phyloP scores from a whole-genome alignment of 2,113 vertebrate genomes.

The Siniperca chuatsi region DNA sequence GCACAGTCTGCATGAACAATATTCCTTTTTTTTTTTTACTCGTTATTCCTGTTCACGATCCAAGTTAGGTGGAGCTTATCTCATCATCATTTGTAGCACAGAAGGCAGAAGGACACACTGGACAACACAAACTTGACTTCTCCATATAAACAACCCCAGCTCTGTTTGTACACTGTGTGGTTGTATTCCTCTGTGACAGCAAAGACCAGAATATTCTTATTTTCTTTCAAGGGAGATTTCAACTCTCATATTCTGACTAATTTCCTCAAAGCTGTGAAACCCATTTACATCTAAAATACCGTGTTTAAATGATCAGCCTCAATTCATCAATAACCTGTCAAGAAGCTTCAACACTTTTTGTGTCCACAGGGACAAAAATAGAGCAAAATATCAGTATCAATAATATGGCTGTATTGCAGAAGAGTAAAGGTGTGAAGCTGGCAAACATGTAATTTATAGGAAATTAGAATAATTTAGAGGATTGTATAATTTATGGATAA shows the following conservation, averaged over 20 bases:
- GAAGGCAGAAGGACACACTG: not conserved
- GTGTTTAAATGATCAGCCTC: not conserved
- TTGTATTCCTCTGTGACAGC: not conserved
- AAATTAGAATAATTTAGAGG: not conserved
- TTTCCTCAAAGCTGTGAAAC: not conserved
- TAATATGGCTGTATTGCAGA: not conserved
- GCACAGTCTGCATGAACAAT: not conserved
- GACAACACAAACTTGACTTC: not conserved
- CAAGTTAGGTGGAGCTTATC: not conserved
- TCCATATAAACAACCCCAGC: conserved; percentile 15
- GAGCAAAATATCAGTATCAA: not conserved
- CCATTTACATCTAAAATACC: not conserved
- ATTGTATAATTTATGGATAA: not conserved
- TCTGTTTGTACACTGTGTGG: conserved; percentile 36
- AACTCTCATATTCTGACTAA: not conserved
- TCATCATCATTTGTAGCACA: not conserved
- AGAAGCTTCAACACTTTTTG: not conserved
- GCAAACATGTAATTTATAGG: not conserved
- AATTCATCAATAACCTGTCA: not conserved
- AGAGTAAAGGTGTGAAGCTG: not conserved
- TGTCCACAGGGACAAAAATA: not conserved
- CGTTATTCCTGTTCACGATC: not conserved
- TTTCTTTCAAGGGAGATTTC: not conserved
- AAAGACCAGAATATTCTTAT: not conserved
- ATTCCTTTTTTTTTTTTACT: not conserved